These are phyloP conservation scores for Otolemur crassicaudatus DNA, from an alignment of 2,797 vertebrate genomes.

Conservation along the genomic window DNA sequence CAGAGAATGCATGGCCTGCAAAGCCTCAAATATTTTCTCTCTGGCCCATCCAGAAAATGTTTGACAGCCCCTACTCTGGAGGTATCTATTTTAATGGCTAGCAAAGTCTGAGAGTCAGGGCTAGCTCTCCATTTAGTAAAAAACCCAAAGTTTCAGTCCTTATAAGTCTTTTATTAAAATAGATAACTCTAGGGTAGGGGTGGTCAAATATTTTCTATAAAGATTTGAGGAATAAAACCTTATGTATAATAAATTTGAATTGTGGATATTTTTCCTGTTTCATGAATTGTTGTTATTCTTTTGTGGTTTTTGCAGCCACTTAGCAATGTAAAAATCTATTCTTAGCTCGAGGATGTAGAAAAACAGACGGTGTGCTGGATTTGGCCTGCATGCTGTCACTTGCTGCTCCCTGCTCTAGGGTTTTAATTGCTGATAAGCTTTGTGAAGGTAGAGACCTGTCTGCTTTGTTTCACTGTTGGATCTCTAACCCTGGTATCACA, in stretches of 20 bases:
- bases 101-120: neutral
- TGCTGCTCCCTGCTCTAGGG: neutral
- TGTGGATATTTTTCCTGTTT: neutral
- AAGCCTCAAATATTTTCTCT: neutral
- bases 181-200: neutral
- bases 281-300: neutral
- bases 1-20: neutral
- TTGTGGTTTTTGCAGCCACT: neutral
- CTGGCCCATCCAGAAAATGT: neutral
- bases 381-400: neutral
- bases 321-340: neutral
- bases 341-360: neutral
- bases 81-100: neutral
- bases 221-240: slow-evolving; percentile 19
- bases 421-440: slow-evolving; percentile 4
- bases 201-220: neutral
- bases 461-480: slow-evolving; percentile 31
- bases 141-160: neutral
- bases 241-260: neutral
- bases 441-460: neutral
- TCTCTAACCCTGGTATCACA: neutral
- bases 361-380: neutral
- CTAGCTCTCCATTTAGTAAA: neutral
- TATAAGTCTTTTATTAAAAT: slow-evolving; percentile 8
- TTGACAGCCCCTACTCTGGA: neutral